These are phyloP conservation scores for Goniozus legneri DNA, from an alignment of 1,140 invertebrate genomes.

Conservation along the genomic window DNA sequence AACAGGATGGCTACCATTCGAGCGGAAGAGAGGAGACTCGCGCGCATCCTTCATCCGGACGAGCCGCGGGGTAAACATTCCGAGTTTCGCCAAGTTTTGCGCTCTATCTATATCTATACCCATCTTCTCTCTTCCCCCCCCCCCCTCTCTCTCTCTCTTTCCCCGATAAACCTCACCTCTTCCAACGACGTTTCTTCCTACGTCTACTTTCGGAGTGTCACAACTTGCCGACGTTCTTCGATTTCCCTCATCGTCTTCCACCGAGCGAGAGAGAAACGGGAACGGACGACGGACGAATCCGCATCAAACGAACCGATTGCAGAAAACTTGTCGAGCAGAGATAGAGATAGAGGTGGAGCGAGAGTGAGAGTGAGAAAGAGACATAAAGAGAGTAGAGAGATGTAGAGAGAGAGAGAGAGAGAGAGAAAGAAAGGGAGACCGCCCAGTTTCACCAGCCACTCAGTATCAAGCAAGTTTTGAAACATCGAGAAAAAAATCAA, in stretches of 20 bases:
- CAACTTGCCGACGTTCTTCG: slow-evolving; percentile 30
- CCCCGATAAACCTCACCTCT: neutral
- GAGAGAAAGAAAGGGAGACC: no score
- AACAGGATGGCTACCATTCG: slow-evolving; percentile 12
- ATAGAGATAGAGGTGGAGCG: no score
- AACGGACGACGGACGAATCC: slow-evolving; percentile 22
- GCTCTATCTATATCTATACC: slow-evolving; percentile 10
- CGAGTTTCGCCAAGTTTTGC: neutral
- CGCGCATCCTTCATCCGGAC: neutral
- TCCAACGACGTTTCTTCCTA: neutral
- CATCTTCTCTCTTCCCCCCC: neutral
- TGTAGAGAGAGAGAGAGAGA: no score
- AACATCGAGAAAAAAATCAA: no score
- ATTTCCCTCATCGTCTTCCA: no score
- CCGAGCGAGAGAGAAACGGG: no score
- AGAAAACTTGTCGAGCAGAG: slow-evolving; percentile 35
- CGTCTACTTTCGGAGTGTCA: slow-evolving; percentile 20
- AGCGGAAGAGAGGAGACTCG: no score
- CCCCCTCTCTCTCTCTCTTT: slow-evolving; percentile 5
- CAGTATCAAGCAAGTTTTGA: no score
- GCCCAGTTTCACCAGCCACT: no score
- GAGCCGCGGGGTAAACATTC: neutral
- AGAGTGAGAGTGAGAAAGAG: no score
- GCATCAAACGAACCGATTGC: slow-evolving; percentile 38
- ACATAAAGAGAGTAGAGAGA: no score